phyloP scores from a whole-genome alignment of 2,113 vertebrate species.

The Apodemus sylvaticus region DNA sequence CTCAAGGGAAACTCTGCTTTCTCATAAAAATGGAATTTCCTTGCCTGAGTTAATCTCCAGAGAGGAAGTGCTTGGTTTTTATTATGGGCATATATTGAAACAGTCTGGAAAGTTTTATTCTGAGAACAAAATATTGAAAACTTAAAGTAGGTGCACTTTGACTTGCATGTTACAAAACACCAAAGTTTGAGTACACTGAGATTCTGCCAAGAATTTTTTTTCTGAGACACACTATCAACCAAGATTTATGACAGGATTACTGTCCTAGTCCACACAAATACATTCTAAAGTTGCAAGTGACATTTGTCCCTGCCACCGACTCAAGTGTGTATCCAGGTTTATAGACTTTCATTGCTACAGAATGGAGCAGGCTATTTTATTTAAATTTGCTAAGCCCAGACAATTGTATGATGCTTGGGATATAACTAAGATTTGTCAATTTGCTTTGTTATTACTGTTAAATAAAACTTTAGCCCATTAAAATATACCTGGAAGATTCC shows the following conservation, averaged over 20 bases:
- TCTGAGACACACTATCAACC: background rate
- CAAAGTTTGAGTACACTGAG: background rate
- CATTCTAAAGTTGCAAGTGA: background rate
- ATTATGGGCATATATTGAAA: slow-evolving; percentile 54
- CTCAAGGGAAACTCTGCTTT: slow-evolving; percentile 38
- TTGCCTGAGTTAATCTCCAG: slow-evolving; percentile 53
- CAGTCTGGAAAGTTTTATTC: slow-evolving; percentile 45
- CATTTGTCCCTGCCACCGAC: background rate
- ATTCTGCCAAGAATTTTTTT: background rate
- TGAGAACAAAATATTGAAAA: slow-evolving; percentile 48
- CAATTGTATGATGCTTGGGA: background rate
- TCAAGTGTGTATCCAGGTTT: background rate
- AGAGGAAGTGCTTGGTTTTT: slow-evolving; percentile 44
- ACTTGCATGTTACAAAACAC: background rate
- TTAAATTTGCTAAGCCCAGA: background rate
- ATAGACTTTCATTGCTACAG: background rate
- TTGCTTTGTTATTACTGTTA: background rate
- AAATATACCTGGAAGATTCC: too few relatives aligned
- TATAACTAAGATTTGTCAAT: background rate
- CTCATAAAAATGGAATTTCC: slow-evolving; percentile 64
- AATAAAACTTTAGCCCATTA: background rate
- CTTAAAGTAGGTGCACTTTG: background rate
- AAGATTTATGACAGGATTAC: background rate
- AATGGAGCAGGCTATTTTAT: background rate
- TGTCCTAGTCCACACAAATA: background rate